These are phyloP conservation scores for Nomada hirtipes DNA, from an alignment of 2,888 invertebrate genomes.

Conservation along the genomic window DNA sequence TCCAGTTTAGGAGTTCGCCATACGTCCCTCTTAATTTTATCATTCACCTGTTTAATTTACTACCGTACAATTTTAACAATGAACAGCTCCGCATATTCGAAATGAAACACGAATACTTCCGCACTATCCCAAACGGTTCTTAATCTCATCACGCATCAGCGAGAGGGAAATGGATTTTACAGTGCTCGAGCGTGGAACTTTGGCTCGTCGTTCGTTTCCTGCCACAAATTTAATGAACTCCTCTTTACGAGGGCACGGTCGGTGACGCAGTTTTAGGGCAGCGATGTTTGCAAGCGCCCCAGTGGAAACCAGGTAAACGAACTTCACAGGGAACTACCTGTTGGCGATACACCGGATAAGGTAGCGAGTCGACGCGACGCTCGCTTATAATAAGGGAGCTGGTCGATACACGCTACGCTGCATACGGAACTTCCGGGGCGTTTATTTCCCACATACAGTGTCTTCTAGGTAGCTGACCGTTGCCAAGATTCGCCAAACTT, in stretches of 20 bases:
- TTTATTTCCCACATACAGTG: conserved; percentile 55
- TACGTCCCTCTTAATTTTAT: no score
- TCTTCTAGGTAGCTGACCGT: neutral
- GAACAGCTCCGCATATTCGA: neutral
- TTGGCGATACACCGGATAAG: conserved; percentile 61
- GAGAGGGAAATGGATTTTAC: conserved; percentile 7
- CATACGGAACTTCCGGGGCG: conserved; percentile 66
- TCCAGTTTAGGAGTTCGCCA: no score
- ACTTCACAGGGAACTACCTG: conserved; percentile 39
- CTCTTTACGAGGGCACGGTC: neutral
- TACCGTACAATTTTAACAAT: no score
- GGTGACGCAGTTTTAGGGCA: conserved; percentile 28
- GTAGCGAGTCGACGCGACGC: conserved; percentile 50
- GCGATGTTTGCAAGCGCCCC: neutral
- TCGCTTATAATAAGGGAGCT: conserved; percentile 69
- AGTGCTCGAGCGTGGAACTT: conserved; percentile 29
- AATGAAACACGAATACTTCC: neutral
- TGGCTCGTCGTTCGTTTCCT: neutral
- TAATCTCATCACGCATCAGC: neutral
- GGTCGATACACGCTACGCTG: conserved; percentile 68
- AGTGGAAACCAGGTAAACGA: conserved; percentile 36
- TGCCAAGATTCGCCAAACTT: no score
- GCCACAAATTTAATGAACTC: conserved; percentile 27
- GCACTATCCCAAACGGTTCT: neutral
- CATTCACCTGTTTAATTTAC: no score